Evolutionary conservation across 1,140 invertebrate species (phyloP).

Genomic region (Cotesia typhae): DNA sequence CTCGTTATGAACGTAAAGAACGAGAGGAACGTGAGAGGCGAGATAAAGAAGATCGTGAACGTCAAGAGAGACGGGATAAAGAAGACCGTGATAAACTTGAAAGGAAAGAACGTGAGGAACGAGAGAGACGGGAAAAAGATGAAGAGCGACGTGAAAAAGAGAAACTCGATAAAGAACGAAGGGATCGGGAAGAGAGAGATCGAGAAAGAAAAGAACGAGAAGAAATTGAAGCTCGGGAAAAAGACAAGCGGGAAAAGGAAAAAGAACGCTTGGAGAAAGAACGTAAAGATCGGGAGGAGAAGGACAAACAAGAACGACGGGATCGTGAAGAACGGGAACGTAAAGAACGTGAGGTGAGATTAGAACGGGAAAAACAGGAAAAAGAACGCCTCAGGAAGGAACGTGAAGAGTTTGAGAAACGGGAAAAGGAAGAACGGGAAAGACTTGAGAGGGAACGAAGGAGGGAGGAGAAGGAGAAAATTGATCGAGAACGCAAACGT

Average conservation of each 20-base stretch:
- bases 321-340: constrained; percentile 51
- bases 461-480: constrained; percentile 59
- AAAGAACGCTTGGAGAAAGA: constrained; percentile 46
- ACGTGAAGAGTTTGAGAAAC: constrained; percentile 53
- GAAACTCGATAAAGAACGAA: constrained; percentile 52
- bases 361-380: constrained; percentile 47
- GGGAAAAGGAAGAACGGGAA: constrained; percentile 46
- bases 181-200: constrained; percentile 54
- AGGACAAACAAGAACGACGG: constrained; percentile 39
- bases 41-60: constrained; percentile 53
- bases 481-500: constrained; percentile 48
- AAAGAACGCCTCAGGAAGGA: constrained; percentile 39
- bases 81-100: constrained; percentile 55
- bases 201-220: constrained; percentile 59
- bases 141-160: constrained; percentile 62
- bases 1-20: constrained; percentile 57
- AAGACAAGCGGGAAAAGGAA: constrained; percentile 54
- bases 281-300: constrained; percentile 38
- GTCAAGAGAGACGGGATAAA: constrained; percentile 51
- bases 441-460: constrained; percentile 62
- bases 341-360: constrained; percentile 51
- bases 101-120: constrained; percentile 56
- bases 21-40: constrained; percentile 56
- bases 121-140: constrained; percentile 64
- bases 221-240: constrained; percentile 58